Conservation (phyloP, 2,113 vertebrate genomes). For the Xerus inauris region DNA sequence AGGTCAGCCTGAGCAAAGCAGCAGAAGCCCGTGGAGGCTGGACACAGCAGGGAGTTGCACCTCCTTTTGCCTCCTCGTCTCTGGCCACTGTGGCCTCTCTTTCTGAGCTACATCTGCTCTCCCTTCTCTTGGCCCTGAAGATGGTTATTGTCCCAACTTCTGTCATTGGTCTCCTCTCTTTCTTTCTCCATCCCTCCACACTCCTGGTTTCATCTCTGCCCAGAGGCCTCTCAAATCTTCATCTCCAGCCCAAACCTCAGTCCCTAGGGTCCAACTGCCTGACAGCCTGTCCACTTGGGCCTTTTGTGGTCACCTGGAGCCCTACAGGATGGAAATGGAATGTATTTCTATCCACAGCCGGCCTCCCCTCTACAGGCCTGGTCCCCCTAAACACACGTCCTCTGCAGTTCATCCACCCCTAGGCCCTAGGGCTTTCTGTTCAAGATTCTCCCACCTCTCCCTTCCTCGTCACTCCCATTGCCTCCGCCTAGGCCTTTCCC, state of each 20-base stretch:
- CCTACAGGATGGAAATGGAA: neutral
- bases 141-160: neutral
- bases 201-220: neutral
- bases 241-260: neutral
- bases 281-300: neutral
- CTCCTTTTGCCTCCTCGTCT: neutral
- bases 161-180: neutral
- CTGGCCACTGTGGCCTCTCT: neutral
- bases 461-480: neutral
- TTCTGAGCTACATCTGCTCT: neutral
- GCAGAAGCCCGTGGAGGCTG: neutral
- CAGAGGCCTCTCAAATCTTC: neutral
- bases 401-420: neutral
- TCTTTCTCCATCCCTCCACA: neutral
- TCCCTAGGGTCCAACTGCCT: neutral
- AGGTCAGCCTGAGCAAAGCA: neutral
- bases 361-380: neutral
- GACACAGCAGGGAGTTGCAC: neutral
- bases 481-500: neutral
- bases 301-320: neutral
- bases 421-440: neutral
- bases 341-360: neutral
- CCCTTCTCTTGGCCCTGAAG: neutral
- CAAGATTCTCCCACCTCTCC: neutral
- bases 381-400: neutral